phyloP scores from a whole-genome alignment of 1,140 invertebrate genomes.

The Bombus confusus region DNA sequence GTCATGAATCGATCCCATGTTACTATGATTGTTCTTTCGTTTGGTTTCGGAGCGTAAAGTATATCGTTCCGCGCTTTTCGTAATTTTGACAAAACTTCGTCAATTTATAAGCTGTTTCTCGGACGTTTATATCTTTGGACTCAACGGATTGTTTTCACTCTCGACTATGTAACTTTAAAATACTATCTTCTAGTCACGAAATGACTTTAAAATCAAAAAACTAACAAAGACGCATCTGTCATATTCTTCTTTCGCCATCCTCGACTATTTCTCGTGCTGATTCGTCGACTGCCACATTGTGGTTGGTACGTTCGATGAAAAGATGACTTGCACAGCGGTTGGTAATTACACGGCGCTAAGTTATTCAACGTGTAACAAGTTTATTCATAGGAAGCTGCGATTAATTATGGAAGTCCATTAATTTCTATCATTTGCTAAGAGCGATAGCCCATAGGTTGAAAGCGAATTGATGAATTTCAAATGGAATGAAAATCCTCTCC shows the following conservation, averaged over 20 bases:
- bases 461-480: constrained; percentile 4
- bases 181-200: too few relatives aligned
- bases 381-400: background rate
- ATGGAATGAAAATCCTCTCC: constrained; percentile 4
- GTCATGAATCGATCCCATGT: too few relatives aligned
- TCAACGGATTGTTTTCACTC: background rate
- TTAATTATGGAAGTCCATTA: constrained; percentile 30
- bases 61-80: too few relatives aligned
- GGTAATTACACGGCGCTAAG: constrained; percentile 5
- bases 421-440: background rate
- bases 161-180: background rate
- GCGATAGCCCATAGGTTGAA: background rate
- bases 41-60: background rate
- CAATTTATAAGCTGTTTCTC: too few relatives aligned
- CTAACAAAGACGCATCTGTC: background rate
- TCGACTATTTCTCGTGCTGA: background rate
- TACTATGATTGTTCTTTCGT: background rate
- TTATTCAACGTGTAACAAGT: constrained; percentile 5
- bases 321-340: background rate
- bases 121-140: background rate
- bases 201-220: background rate
- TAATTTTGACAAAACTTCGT: background rate
- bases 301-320: background rate
- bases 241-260: background rate
- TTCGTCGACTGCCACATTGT: background rate